A percentile compares a stretch with the other conserved stretches of the same genome.
Evolutionary conservation across 2,113 vertebrate species (phyloP).

Genomic region (Tachysurus fulvidraco): DNA sequence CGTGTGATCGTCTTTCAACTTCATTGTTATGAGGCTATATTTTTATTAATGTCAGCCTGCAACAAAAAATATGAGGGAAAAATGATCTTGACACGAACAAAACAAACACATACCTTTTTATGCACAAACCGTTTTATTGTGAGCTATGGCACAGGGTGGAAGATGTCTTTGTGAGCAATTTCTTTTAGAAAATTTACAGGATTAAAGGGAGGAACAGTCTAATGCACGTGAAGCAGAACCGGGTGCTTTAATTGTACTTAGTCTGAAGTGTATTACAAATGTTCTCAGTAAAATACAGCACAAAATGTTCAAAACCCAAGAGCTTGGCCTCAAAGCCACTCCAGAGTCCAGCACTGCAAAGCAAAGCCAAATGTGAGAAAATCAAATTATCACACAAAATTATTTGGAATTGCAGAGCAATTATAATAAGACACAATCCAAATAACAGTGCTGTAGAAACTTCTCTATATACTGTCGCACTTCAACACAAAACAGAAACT

Average conservation of each 20-base stretch:
- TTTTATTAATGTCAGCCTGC: not conserved
- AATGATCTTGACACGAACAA: not conserved
- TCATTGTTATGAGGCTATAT: not conserved
- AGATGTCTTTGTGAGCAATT: not conserved
- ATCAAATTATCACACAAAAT: not conserved
- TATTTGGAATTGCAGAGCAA: not conserved
- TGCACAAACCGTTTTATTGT: not conserved
- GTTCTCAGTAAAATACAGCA: not conserved
- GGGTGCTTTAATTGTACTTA: not conserved
- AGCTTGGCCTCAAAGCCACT: not conserved
- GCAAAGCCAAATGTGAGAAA: not conserved
- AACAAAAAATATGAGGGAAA: not conserved
- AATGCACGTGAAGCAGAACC: not conserved
- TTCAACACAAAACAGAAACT: not conserved
- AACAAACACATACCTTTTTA: not conserved
- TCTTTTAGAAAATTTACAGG: not conserved
- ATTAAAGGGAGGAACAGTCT: not conserved
- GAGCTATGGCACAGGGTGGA: not conserved
- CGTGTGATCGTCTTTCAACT: not conserved
- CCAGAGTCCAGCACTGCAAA: not conserved
- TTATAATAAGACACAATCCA: not conserved
- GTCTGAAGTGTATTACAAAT: not conserved
- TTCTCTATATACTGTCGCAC: not conserved
- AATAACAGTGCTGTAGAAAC: not conserved
- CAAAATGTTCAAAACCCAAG: not conserved